A percentile compares a stretch with the other conserved stretches of the same genome.
Evolutionary conservation across 2,797 vertebrate species (phyloP).

Genomic region (Psittacula derbiana): DNA sequence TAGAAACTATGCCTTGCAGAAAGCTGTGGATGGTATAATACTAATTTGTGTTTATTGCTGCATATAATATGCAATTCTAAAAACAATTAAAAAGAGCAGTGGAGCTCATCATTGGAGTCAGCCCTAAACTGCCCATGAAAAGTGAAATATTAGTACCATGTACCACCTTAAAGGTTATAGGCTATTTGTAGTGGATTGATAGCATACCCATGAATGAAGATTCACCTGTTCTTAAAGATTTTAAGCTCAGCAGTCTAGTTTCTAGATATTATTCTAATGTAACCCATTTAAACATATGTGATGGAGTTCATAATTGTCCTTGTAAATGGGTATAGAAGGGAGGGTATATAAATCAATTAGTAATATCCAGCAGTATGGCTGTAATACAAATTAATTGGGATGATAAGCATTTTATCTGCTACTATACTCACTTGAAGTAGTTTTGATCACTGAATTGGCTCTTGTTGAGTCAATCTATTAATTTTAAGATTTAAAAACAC

Average conservation of each 20-base stretch:
- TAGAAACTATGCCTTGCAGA: conserved; percentile 69
- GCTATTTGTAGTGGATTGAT: neutral
- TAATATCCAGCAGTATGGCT: conserved; percentile 45
- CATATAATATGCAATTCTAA: conserved; percentile 62
- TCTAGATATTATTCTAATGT: conserved; percentile 33
- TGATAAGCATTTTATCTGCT: conserved; percentile 59
- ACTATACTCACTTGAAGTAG: conserved; percentile 42
- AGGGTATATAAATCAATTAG: conserved; percentile 71
- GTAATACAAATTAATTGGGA: conserved; percentile 68
- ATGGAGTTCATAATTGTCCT: conserved; percentile 61
- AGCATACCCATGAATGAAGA: conserved; percentile 16
- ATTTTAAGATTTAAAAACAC: conserved; percentile 42
- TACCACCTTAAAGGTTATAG: conserved; percentile 9
- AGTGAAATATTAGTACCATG: neutral
- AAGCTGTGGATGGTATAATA: conserved; percentile 56
- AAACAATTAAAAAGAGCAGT: conserved; percentile 48
- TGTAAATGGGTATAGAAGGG: conserved; percentile 57
- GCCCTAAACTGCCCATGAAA: conserved; percentile 32
- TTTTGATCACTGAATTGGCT: conserved; percentile 37
- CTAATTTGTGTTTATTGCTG: conserved; percentile 61
- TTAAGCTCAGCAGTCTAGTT: conserved; percentile 35
- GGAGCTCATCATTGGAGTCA: conserved; percentile 24
- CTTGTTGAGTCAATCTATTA: conserved; percentile 40
- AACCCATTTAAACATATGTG: conserved; percentile 48
- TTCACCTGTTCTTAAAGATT: conserved; percentile 53